A percentile compares a stretch with the other conserved stretches of the same genome.
phyloP scores from a whole-genome alignment of 2,113 vertebrate species.

The Barnardius zonarius region DNA sequence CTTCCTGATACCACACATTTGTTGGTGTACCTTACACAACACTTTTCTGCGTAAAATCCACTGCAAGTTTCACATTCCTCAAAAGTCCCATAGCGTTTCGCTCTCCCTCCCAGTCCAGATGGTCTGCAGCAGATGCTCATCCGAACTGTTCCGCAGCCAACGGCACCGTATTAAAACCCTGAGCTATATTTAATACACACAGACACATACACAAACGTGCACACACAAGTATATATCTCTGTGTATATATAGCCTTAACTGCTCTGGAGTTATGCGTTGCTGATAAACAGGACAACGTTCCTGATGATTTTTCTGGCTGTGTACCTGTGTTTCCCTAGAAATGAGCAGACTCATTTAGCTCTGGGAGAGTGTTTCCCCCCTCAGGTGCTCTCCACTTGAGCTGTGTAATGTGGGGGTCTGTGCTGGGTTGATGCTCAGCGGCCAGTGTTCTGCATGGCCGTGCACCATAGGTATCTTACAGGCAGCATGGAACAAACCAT shows the following conservation, averaged over 20 bases:
- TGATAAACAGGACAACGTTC: neutral
- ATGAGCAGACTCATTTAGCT: neutral
- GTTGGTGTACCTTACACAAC: neutral
- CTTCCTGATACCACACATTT: neutral
- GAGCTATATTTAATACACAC: conserved; percentile 37
- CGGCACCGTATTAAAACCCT: neutral
- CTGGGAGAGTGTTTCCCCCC: rapidly evolving
- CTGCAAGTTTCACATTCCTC: conserved; percentile 36
- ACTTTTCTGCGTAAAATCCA: neutral
- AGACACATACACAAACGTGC: neutral
- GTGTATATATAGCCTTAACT: neutral
- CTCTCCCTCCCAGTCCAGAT: conserved; percentile 39
- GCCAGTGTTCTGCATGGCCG: rapidly evolving
- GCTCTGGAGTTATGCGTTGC: neutral
- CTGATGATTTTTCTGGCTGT: neutral
- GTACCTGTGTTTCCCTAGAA: neutral
- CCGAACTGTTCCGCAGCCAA: neutral
- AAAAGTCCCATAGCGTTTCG: neutral
- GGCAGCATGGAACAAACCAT: neutral
- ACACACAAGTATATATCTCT: neutral
- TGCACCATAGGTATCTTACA: neutral
- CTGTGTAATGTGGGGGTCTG: rapidly evolving
- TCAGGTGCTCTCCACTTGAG: neutral
- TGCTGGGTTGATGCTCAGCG: neutral
- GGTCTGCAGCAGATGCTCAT: conserved; percentile 52